Evolutionary conservation across 2,888 invertebrate species (phyloP).

Genomic region (Mechanitis mazaeus): DNA sequence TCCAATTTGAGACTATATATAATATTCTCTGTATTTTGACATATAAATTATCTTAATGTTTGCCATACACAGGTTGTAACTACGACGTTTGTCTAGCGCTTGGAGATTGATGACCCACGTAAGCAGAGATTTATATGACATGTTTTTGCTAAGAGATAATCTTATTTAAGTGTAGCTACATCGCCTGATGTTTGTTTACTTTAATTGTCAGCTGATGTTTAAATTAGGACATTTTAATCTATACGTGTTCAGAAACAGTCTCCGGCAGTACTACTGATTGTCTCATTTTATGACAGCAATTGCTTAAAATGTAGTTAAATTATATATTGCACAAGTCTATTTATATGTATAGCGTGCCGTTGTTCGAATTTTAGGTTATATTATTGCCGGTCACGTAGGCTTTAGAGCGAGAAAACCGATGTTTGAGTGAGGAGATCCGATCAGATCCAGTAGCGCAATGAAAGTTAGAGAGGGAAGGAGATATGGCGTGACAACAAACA

Average conservation of each 20-base stretch:
- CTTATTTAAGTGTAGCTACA: constrained; percentile 12
- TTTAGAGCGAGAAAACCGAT: constrained; percentile 45
- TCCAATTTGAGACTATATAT: not conserved
- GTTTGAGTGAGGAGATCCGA: constrained; percentile 37
- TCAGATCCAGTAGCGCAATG: constrained; percentile 35
- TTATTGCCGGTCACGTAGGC: constrained; percentile 74
- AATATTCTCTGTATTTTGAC: not conserved
- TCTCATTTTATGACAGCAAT: constrained; percentile 9
- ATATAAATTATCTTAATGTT: not conserved
- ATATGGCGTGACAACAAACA: constrained; percentile 73
- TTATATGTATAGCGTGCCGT: constrained; percentile 1
- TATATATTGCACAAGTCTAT: constrained; percentile 1
- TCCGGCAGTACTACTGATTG: constrained; percentile 9
- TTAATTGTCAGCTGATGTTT: not conserved
- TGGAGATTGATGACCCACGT: not conserved
- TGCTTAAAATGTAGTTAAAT: not conserved
- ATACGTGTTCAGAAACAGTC: not conserved
- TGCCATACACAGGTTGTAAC: too few species aligned
- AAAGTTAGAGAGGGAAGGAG: constrained; percentile 47
- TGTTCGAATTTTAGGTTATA: constrained; percentile 45
- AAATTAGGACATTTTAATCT: not conserved
- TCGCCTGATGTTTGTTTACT: constrained; percentile 12
- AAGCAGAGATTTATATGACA: constrained; percentile 21
- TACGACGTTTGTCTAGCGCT: too few species aligned
- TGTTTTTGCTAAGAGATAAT: constrained; percentile 12